Evolutionary conservation across 2,113 vertebrate species (phyloP).

Genomic region (Anser brachyrhynchus): DNA sequence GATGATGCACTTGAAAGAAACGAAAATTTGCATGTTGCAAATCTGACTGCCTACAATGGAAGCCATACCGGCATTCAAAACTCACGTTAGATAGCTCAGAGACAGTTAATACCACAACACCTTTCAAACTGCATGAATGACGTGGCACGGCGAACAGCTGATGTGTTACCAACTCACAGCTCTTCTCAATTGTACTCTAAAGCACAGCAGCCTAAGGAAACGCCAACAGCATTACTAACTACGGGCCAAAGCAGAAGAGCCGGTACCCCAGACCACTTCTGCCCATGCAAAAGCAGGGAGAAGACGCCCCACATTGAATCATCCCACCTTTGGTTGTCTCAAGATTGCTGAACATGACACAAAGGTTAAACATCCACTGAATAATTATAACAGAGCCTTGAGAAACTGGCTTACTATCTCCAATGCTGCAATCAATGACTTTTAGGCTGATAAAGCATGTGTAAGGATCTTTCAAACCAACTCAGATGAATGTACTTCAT

Average conservation of each 20-base stretch:
- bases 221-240: background rate
- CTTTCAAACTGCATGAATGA: background rate
- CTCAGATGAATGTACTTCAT: background rate
- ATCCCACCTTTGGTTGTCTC: background rate
- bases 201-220: background rate
- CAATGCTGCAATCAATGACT: background rate
- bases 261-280: background rate
- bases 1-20: background rate
- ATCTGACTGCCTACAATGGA: background rate
- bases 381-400: background rate
- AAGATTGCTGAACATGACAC: background rate
- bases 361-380: background rate
- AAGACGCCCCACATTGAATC: background rate
- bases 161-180: background rate
- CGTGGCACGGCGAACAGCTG: fast-evolving
- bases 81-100: background rate
- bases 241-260: background rate
- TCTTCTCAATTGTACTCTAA: background rate
- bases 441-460: background rate
- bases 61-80: background rate
- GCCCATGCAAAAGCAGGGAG: background rate
- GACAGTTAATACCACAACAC: fast-evolving
- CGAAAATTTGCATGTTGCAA: background rate
- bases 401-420: background rate
- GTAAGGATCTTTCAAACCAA: background rate